phyloP scores from a whole-genome alignment of 2,113 vertebrate genomes.

The Dunckerocampus dactyliophorus region DNA sequence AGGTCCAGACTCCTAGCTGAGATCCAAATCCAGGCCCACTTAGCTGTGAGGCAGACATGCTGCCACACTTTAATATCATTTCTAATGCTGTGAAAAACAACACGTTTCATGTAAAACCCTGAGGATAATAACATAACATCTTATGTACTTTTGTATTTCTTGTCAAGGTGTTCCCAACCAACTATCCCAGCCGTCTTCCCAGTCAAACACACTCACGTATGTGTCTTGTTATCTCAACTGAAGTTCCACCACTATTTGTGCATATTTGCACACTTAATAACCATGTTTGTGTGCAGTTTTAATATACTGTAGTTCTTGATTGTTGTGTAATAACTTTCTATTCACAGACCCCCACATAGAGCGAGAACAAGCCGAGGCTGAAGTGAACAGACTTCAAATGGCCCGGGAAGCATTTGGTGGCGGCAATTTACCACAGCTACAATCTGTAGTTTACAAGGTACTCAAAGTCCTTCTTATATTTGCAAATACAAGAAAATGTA shows the following conservation, averaged over 20 bases:
- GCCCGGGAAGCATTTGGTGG: constrained; percentile 80
- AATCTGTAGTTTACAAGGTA: constrained; percentile 85
- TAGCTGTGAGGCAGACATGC: too few relatives aligned
- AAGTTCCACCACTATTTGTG: neutral
- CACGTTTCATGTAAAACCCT: too few relatives aligned
- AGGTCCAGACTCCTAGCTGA: too few relatives aligned
- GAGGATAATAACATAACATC: too few relatives aligned
- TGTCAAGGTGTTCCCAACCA: constrained; percentile 76
- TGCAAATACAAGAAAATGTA: neutral
- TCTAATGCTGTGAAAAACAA: too few relatives aligned
- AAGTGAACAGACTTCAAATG: constrained; percentile 69
- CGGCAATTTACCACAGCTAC: constrained; percentile 76
- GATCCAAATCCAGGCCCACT: too few relatives aligned
- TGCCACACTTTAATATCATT: too few relatives aligned
- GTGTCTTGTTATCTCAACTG: constrained; percentile 7
- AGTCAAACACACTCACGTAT: constrained; percentile 62
- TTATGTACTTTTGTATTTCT: neutral
- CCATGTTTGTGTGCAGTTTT: neutral
- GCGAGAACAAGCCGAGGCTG: constrained; percentile 74
- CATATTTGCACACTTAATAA: neutral
- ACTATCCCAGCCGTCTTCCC: constrained; percentile 48
- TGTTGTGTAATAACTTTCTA: constrained; percentile 2
- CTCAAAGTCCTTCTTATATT: neutral
- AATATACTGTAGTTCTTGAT: neutral
- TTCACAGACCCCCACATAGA: constrained; percentile 72